Base-by-base conservation (phyloP, 2,797 vertebrate species). In the Gymnothorax javanicus region DNA sequence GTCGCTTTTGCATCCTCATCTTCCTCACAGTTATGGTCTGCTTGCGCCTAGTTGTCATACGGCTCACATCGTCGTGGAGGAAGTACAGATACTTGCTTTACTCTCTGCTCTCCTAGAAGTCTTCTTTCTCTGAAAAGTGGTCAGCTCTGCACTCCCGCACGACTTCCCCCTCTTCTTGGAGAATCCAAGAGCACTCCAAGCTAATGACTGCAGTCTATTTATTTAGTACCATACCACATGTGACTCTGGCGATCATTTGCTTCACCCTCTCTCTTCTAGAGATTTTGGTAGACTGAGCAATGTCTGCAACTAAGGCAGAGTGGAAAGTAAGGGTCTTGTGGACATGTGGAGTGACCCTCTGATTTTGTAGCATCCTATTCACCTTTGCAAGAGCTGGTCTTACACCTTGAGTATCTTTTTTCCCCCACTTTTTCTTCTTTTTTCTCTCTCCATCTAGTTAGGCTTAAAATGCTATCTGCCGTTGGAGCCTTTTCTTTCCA, bases 41-140 rank as follows among this genome's bases (percentile, higher is more conserved):
- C 50, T 79, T 79, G 73, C 7, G 73, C 8, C 81, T 54, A n/a
- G 81, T 82, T n/a, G 81, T 82, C 50, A 82, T 82, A n/a, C 52
- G 8, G 8, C 54, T 82, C 43, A 81, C 77, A 82, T 58, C 81
- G n/a, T 82, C 54, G 17, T 17, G 50, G 25, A 82, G 50, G 58
- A 54, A 82, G 81, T 54, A n/a, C 8, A 9, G 15, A 82, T 56
- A 54, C 23, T 82, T 2, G 50, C 56, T 82, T 82, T 57, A 82
- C 50, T 82, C 81, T 82, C 81, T 54, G 23, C 52, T 82, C 73
- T 33, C 73, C 73, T 79, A 8, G 50, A 33, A 50, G 3, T 43
- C 27, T 79, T 43, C 27, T 50, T 67, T n/a, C 64, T n/a, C 8
- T 67, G 20, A n/a, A 67, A 67, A n/a, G 64, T 67, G 64, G 20